A percentile compares a stretch with the other conserved stretches of the same genome.
Conservation (phyloP, 1,140 invertebrate genomes). For the Brachystomella parvula region DNA sequence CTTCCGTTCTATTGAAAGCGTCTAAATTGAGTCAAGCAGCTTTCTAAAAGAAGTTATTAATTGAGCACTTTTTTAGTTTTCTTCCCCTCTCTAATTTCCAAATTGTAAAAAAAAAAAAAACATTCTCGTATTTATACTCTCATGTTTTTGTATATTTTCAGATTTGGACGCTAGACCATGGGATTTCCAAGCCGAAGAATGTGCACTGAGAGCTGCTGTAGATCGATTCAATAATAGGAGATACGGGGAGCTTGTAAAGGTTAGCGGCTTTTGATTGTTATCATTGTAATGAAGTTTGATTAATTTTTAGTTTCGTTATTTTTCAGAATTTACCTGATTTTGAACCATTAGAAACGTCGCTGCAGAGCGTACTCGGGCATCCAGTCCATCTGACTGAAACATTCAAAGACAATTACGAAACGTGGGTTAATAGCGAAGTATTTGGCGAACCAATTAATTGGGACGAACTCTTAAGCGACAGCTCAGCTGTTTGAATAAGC, state of each 20-base stretch:
- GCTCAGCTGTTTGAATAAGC: too few relatives aligned
- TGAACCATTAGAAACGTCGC: slow-evolving; percentile 74
- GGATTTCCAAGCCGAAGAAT: slow-evolving; percentile 99
- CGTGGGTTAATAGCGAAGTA: slow-evolving; percentile 95
- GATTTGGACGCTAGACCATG: slow-evolving; percentile 94
- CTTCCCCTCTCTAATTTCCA: not conserved
- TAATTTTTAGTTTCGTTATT: slow-evolving; percentile 24
- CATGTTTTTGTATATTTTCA: slow-evolving; percentile 39
- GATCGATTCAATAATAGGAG: slow-evolving; percentile 91
- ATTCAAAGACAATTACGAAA: slow-evolving; percentile 92
- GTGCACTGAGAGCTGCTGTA: slow-evolving; percentile 80
- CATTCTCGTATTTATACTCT: not conserved
- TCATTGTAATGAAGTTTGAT: slow-evolving; percentile 2
- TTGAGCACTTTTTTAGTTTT: not conserved
- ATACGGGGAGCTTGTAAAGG: slow-evolving; percentile 50
- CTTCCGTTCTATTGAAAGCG: not conserved
- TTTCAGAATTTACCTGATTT: slow-evolving; percentile 53
- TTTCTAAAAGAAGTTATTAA: too few relatives aligned
- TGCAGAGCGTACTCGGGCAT: slow-evolving; percentile 70
- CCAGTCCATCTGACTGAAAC: slow-evolving; percentile 78
- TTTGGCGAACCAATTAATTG: slow-evolving; percentile 56
- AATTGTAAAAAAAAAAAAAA: not conserved
- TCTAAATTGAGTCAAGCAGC: slow-evolving; percentile 2
- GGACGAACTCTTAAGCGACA: slow-evolving; percentile 33
- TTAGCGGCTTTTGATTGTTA: slow-evolving; percentile 16